phyloP scores from a whole-genome alignment of 2,888 invertebrate species.

The Pseudococcus jackbeardsleyi region DNA sequence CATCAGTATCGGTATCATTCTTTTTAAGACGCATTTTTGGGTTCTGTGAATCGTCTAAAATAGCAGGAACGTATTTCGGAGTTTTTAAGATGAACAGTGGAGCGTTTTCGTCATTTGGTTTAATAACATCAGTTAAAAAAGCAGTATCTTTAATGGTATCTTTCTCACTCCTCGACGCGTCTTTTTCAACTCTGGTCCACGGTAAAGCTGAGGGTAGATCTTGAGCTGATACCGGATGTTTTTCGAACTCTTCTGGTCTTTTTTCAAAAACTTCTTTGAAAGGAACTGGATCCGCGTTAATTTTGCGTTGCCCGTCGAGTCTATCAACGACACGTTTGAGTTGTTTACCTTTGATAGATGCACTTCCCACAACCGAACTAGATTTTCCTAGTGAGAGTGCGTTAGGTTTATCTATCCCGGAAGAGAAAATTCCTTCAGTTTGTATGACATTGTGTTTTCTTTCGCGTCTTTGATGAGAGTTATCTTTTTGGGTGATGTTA shows the following conservation, averaged over 20 bases:
- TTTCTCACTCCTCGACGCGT: background rate
- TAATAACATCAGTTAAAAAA: slow-evolving; percentile 41
- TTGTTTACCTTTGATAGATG: slow-evolving; percentile 15
- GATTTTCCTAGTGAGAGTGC: background rate
- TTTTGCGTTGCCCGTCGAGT: slow-evolving; percentile 13
- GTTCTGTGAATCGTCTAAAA: slow-evolving; percentile 47
- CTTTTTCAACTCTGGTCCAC: background rate
- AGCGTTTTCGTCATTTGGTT: slow-evolving; percentile 5
- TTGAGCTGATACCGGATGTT: slow-evolving; percentile 15
- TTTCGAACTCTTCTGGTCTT: slow-evolving; percentile 3
- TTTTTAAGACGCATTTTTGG: background rate
- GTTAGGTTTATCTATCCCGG: slow-evolving; percentile 14
- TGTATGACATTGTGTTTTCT: slow-evolving; percentile 34
- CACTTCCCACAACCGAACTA: background rate
- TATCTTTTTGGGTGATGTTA: background rate
- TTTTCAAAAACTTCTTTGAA: slow-evolving; percentile 1
- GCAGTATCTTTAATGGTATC: slow-evolving; percentile 27
- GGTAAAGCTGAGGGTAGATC: slow-evolving; percentile 58
- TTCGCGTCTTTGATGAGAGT: background rate
- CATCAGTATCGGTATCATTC: slow-evolving; percentile 10
- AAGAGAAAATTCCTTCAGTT: slow-evolving; percentile 15
- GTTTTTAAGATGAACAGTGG: slow-evolving; percentile 58
- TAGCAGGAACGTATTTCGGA: slow-evolving; percentile 46
- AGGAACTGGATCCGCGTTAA: background rate
- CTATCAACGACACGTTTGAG: background rate